A percentile compares a stretch with the other conserved stretches of the same genome.
phyloP scores from a whole-genome alignment of 2,888 invertebrate genomes.

The Oxystoma pomonae region DNA sequence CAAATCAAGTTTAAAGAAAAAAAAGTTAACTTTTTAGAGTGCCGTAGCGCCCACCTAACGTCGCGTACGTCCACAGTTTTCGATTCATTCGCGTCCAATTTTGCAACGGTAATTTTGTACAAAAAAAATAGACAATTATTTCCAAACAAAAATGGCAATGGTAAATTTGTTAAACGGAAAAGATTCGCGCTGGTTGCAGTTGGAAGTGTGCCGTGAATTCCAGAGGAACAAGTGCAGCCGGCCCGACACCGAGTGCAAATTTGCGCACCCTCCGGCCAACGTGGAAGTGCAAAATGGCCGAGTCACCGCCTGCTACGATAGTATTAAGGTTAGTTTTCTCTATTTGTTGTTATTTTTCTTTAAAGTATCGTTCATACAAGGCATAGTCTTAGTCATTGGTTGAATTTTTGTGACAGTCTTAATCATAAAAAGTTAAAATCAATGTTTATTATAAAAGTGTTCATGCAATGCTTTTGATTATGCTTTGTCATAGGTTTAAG shows the following conservation, averaged over 20 bases:
- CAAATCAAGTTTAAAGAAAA: slow-evolving; percentile 23
- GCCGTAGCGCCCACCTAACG: slow-evolving; percentile 21
- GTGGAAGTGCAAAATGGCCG: slow-evolving; percentile 99
- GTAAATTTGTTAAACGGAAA: slow-evolving; percentile 96
- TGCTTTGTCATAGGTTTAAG: too few species aligned
- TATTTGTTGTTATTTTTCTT: background rate
- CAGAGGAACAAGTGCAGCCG: slow-evolving; percentile 99
- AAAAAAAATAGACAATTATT: background rate
- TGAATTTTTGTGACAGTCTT: too few species aligned
- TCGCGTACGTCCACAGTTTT: slow-evolving; percentile 24
- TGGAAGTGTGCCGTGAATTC: slow-evolving; percentile 99
- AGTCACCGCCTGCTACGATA: slow-evolving; percentile 99
- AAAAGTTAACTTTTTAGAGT: slow-evolving; percentile 1
- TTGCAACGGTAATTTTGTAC: slow-evolving; percentile 12
- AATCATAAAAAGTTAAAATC: too few species aligned
- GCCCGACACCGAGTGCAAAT: slow-evolving; percentile 99
- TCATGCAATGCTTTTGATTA: too few species aligned
- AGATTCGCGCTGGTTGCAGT: slow-evolving; percentile 99
- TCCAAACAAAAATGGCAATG: slow-evolving; percentile 63
- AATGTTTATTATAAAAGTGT: too few species aligned
- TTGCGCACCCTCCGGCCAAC: slow-evolving; percentile 98
- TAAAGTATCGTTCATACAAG: too few species aligned
- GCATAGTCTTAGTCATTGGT: too few species aligned
- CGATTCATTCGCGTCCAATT: slow-evolving; percentile 34
- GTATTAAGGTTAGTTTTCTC: slow-evolving; percentile 85